These are phyloP conservation scores for Lithophane socia DNA, from an alignment of 2,888 invertebrate genomes.

Conservation along the genomic window DNA sequence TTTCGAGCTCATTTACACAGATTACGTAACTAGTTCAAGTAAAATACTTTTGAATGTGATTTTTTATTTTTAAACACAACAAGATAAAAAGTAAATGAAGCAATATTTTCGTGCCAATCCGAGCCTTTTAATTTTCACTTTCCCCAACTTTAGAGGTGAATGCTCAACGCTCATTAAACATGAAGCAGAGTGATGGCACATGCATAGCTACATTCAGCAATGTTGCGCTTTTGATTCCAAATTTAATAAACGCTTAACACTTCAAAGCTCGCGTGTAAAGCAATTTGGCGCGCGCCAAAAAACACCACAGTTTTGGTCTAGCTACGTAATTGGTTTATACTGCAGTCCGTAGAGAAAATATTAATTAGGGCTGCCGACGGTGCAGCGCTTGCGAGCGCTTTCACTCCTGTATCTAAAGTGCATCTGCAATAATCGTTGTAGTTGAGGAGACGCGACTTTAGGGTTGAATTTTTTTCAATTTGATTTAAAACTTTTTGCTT, in stretches of 20 bases:
- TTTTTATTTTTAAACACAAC: neutral
- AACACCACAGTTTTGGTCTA: slow-evolving; percentile 86
- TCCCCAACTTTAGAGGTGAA: slow-evolving; percentile 46
- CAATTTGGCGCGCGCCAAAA: slow-evolving; percentile 88
- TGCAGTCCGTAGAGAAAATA: slow-evolving; percentile 81
- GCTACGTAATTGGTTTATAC: slow-evolving; percentile 87
- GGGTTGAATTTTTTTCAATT: neutral
- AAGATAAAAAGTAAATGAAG: neutral
- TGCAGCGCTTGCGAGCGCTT: slow-evolving; percentile 80
- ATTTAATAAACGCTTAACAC: slow-evolving; percentile 90
- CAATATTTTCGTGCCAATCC: slow-evolving; percentile 12
- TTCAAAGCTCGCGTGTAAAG: slow-evolving; percentile 87
- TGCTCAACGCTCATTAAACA: slow-evolving; percentile 59
- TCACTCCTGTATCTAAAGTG: slow-evolving; percentile 64
- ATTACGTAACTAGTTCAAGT: neutral
- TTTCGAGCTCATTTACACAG: neutral
- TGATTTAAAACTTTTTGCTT: accelerated
- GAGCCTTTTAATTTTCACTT: slow-evolving; percentile 50
- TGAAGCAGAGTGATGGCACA: slow-evolving; percentile 62
- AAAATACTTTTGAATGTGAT: neutral
- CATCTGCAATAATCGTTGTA: slow-evolving; percentile 54
- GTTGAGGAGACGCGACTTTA: slow-evolving; percentile 19
- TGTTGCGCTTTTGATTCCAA: slow-evolving; percentile 85
- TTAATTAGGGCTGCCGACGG: slow-evolving; percentile 86
- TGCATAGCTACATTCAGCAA: slow-evolving; percentile 72